phyloP scores from a whole-genome alignment of 2,888 invertebrate genomes.

The Drosophila longiperda region DNA sequence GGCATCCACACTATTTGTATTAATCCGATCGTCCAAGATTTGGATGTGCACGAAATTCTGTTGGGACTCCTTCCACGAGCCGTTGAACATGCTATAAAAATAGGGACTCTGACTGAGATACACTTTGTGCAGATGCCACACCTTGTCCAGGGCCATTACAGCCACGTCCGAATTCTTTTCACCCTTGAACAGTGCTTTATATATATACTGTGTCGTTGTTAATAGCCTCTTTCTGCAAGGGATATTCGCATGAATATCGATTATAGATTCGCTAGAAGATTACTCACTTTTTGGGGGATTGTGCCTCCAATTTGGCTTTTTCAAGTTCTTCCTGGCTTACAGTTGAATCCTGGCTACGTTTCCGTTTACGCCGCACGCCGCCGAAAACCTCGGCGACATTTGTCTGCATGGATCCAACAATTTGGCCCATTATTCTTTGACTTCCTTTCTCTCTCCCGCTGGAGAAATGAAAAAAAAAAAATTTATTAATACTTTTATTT shows the following conservation, averaged over 20 bases:
- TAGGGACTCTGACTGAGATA: constrained; percentile 93
- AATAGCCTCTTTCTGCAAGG: constrained; percentile 87
- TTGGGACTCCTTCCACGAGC: constrained; percentile 90
- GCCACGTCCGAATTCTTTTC: constrained; percentile 91
- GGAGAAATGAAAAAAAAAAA: background rate
- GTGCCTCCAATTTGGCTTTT: constrained; percentile 81
- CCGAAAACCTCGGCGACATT: constrained; percentile 85
- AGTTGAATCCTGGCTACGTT: constrained; percentile 83
- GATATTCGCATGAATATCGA: background rate
- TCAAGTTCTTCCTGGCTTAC: constrained; percentile 77
- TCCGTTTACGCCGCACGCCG: constrained; percentile 86
- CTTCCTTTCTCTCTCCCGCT: constrained; percentile 10
- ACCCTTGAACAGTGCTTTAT: constrained; percentile 90
- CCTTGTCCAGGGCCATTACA: constrained; percentile 89
- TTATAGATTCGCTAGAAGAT: background rate
- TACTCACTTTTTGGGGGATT: constrained; percentile 88
- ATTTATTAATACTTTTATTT: background rate
- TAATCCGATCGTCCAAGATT: constrained; percentile 90
- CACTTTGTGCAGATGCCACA: constrained; percentile 91
- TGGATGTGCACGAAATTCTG: constrained; percentile 89
- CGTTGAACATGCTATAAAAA: constrained; percentile 92
- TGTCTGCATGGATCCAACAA: constrained; percentile 83
- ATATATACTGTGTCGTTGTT: constrained; percentile 92
- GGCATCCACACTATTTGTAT: constrained; percentile 88
- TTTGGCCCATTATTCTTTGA: constrained; percentile 84